Base-by-base conservation (phyloP, 2,797 vertebrate genomes). In the Pelobates cultripes region DNA sequence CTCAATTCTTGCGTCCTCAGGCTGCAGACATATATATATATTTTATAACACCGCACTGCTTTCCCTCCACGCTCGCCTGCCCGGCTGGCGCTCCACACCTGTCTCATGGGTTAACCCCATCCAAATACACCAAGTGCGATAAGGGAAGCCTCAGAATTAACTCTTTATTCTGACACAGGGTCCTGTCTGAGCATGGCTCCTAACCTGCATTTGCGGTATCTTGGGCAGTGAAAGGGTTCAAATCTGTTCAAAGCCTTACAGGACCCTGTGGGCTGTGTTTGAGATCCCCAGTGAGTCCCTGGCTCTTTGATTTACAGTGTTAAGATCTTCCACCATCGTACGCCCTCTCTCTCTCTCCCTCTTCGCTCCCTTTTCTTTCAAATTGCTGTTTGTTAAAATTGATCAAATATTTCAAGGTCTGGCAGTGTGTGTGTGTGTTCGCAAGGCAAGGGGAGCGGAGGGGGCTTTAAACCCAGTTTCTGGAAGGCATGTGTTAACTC, bases 361-460 rank as follows among this genome's bases (percentile, higher is more conserved):
- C 60, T 15, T 64, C 28, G 28, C 28, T 61, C 63, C 63, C 9
- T 67, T 73, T 43, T 42, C 72, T 73, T 73, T 83, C 76, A 83
- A 78, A 75, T 64, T 43, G n/a, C 14, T 13, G 70, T 74, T 73
- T 61, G 76, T 78, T 74, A 66, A 68, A 70, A 78, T 67, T 78
- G 81, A 83, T 83, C 81, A 83, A 83, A 83, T 78, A 83, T 68
- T 70, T 64, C 43, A 15, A 64, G 66, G 64, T 51, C 64, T 74
- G 73, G 55, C 67, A 67, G 64, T 10, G 64, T 51, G 67, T 10
- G 64, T 51, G 67, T 10, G 5, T 75, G 60, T 83, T 74, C 78
- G 75, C 71, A 83, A 17, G 63, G 45, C 43, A 28, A 81, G 71
- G 75, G 44, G 45, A 45, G 66, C 10, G 4, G 28, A 6, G 66